Evolutionary conservation across 2,888 invertebrate genomes (phyloP).

Genomic region (Synanthedon andrenaeformis): DNA sequence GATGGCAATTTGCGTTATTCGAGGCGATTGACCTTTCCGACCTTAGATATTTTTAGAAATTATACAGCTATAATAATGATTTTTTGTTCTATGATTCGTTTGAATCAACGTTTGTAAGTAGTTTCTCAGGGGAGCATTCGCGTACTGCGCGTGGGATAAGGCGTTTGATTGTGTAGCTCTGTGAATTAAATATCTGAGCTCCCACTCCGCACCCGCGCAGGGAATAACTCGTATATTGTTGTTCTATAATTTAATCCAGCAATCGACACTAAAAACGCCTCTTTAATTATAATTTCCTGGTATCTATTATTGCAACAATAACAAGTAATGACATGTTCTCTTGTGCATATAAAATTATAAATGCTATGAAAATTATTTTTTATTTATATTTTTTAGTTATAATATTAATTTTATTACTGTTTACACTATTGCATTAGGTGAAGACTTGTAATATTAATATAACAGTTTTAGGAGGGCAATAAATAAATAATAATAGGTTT

Average conservation of each 20-base stretch:
- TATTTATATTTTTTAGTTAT: too few species aligned
- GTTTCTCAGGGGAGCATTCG: neutral
- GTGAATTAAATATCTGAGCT: conserved; percentile 13
- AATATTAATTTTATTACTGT: too few species aligned
- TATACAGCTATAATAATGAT: neutral
- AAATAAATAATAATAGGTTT: too few species aligned
- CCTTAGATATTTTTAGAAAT: conserved; percentile 4
- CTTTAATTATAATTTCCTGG: too few species aligned
- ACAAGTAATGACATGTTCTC: too few species aligned
- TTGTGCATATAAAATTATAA: too few species aligned
- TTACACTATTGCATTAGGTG: too few species aligned
- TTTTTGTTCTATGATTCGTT: neutral
- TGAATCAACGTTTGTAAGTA: neutral
- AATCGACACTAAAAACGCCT: neutral
- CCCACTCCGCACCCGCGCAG: neutral
- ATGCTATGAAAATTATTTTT: too few species aligned
- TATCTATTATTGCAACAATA: too few species aligned
- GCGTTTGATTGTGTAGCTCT: conserved; percentile 22
- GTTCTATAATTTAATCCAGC: neutral
- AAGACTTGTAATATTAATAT: too few species aligned
- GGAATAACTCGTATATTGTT: neutral
- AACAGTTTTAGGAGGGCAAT: too few species aligned
- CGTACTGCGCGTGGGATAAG: conserved; percentile 21
- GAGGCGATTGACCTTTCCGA: conserved; percentile 5
- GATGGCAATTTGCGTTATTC: neutral